These are phyloP conservation scores for Anomalospiza imberbis DNA, from an alignment of 2,797 vertebrate species.

Conservation along the genomic window DNA sequence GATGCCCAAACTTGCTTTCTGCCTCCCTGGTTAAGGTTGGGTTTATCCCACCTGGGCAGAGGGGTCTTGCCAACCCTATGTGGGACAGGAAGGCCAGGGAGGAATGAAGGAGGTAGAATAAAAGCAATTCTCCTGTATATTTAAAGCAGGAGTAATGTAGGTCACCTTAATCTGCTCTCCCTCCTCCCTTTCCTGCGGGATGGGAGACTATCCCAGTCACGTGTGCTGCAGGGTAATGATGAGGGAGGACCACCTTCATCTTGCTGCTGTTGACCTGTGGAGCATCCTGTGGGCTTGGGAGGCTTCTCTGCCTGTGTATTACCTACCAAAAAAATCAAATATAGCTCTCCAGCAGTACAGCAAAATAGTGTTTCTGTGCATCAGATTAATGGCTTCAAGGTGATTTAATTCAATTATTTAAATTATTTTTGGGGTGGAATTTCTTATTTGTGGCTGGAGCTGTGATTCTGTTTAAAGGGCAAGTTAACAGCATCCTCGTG, in stretches of 20 bases:
- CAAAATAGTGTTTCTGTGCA: background rate
- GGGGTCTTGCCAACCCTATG: background rate
- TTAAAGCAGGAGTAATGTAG: background rate
- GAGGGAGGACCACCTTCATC: background rate
- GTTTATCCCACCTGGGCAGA: background rate
- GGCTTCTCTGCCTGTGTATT: background rate
- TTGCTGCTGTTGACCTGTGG: background rate
- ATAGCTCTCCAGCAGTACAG: background rate
- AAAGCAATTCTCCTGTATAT: background rate
- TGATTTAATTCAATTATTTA: background rate
- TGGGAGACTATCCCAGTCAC: accelerated
- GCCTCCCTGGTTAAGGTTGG: background rate
- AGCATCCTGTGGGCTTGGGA: background rate
- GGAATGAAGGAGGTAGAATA: background rate
- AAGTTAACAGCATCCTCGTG: background rate
- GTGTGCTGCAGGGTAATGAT: background rate
- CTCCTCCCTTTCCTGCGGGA: background rate
- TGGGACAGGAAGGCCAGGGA: background rate
- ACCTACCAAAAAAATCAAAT: background rate
- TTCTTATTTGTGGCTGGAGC: background rate
- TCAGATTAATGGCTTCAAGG: background rate
- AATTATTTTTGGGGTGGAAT: background rate
- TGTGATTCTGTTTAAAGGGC: background rate
- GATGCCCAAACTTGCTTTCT: background rate
- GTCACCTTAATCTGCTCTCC: background rate